A percentile compares a stretch with the other conserved stretches of the same genome.
Conservation (phyloP, 1,140 invertebrate genomes). For the Heterodera schachtii region DNA sequence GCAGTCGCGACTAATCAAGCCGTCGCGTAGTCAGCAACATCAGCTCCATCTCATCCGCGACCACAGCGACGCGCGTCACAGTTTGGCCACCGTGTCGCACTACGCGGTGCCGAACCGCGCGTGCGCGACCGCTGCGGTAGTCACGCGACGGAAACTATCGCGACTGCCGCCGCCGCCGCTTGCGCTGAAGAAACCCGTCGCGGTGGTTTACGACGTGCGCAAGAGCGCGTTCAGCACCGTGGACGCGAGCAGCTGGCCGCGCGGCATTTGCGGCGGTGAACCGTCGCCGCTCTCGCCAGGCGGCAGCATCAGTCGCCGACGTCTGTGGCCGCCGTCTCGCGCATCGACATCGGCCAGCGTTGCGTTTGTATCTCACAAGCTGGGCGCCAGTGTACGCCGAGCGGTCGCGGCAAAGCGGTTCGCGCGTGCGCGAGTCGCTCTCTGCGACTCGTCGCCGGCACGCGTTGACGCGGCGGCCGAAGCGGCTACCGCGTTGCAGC, state of each 20-base stretch:
- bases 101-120: no score
- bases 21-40: no score
- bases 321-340: background rate
- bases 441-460: conserved; percentile 5
- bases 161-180: background rate
- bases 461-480: background rate
- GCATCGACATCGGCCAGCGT: background rate
- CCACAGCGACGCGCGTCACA: no score
- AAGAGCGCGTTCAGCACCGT: conserved; percentile 10
- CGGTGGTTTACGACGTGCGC: conserved; percentile 1
- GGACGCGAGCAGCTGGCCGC: background rate
- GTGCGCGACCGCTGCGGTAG: no score
- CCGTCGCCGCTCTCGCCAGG: no score
- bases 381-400: background rate
- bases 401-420: background rate
- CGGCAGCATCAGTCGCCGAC: no score
- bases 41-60: no score
- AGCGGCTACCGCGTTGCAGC: background rate
- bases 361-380: background rate
- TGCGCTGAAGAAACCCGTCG: background rate
- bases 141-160: background rate
- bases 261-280: background rate
- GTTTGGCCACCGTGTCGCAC: no score
- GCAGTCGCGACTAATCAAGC: no score
- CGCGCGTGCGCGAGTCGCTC: background rate